Base-by-base conservation (phyloP, 2,113 vertebrate species). In the Osmerus eperlanus region DNA sequence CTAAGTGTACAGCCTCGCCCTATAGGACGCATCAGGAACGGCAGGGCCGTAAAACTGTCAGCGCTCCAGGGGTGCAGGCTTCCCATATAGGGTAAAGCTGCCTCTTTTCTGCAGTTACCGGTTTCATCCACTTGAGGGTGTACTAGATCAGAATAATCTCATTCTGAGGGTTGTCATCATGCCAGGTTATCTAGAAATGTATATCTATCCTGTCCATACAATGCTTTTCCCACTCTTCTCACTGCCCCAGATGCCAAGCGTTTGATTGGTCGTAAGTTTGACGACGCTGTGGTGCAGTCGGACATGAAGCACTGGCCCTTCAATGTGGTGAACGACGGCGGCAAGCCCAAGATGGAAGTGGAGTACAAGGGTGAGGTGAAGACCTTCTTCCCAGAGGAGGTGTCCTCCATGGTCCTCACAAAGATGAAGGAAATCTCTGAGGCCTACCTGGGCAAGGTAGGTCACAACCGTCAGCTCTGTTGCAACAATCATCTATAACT, bases 301-400 rank as follows among this genome's bases (percentile, higher is more conserved):
- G 95, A 97, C 72, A 96, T 97, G 95, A 96, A 96, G 81, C 87
- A 95, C 78, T 97, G 95, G 95, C 95, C 95, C 52, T 97, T 96
- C 81, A 93, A 92, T 56, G 94, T 97, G 56, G 87, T 96, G 65
- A 95, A 89, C 23, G 95, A 96, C 18, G 89, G 86, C 1, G 87
- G 92, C 8, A 95, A 95, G 72, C 95, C 95, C 72, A 97, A 97
- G 72, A 81, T 97, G 78, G 90, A 93, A 61, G 95, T 96, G 64
- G 94, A 95, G 67, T 97, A 96, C 79, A 96, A 96, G 85, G 94
- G 94, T 3, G 95, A 96, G 71, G 83, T 83, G 0, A 96, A 95
- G 78, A 82, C 90, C 29, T 97, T 97, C 86, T 96, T 87, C 41
- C 83, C 95, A 0, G 95, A 96, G 79, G 95, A 97, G 80, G 90